These are phyloP conservation scores for Remorina albescens DNA, from an alignment of 2,797 vertebrate genomes.

Conservation along the genomic window DNA sequence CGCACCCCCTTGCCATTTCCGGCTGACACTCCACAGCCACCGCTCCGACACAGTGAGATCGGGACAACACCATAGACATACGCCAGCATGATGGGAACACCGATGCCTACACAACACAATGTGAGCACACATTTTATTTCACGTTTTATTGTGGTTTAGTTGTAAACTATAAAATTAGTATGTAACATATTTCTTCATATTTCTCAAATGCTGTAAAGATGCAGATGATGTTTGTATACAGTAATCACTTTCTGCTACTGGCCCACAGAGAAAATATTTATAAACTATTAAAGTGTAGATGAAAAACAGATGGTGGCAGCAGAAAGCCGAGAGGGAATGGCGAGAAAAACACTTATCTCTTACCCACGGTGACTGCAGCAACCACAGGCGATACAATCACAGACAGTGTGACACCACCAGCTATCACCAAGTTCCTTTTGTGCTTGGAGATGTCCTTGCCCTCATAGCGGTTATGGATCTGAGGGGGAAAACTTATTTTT, in stretches of 20 bases:
- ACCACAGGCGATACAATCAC: constrained; percentile 98
- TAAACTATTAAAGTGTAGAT: not conserved
- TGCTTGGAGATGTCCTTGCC: constrained; percentile 98
- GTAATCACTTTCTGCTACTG: not conserved
- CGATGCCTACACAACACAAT: constrained; percentile 87
- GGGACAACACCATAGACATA: constrained; percentile 99
- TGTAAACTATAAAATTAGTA: not conserved
- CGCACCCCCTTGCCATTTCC: constrained; percentile 97
- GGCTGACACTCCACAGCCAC: constrained; percentile 96
- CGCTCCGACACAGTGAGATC: constrained; percentile 97
- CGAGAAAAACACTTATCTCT: constrained; percentile 57
- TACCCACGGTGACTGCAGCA: constrained; percentile 98
- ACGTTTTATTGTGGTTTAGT: not conserved
- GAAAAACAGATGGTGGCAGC: not conserved
- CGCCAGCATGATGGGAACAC: constrained; percentile 98
- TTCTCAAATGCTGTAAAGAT: not conserved
- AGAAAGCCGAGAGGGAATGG: not conserved
- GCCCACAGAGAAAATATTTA: not conserved
- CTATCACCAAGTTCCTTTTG: constrained; percentile 97
- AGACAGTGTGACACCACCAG: constrained; percentile 96
- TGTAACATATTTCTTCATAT: not conserved
- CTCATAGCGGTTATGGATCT: constrained; percentile 99
- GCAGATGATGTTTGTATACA: not conserved
- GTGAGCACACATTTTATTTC: not conserved
- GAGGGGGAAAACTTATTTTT: constrained; percentile 8